Evolutionary conservation across 2,888 invertebrate species (phyloP).

Genomic region (Falcaria lacertinaria): DNA sequence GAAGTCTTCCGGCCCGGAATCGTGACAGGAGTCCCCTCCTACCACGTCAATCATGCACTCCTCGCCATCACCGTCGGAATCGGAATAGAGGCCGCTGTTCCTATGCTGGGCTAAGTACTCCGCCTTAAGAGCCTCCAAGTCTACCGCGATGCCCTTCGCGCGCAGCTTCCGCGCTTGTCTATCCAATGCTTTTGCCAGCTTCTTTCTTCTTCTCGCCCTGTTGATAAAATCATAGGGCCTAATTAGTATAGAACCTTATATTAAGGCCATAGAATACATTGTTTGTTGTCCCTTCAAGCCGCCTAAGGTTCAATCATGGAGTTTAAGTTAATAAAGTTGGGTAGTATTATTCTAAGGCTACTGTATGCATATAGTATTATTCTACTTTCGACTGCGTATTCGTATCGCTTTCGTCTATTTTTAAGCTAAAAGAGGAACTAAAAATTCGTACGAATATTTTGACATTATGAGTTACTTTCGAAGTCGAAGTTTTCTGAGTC

Average conservation of each 20-base stretch:
- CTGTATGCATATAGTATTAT: too few relatives aligned
- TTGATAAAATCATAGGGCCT: constrained; percentile 69
- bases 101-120: constrained; percentile 91
- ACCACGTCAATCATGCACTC: constrained; percentile 91
- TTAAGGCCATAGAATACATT: constrained; percentile 8
- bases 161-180: constrained; percentile 95
- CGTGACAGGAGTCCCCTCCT: constrained; percentile 88
- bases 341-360: too few relatives aligned
- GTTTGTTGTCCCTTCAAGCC: neutral
- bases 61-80: constrained; percentile 82
- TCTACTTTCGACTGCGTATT: too few relatives aligned
- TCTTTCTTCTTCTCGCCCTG: constrained; percentile 92
- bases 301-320: too few relatives aligned
- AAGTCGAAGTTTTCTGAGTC: too few relatives aligned
- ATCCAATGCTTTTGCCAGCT: constrained; percentile 94
- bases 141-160: constrained; percentile 93
- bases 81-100: constrained; percentile 79
- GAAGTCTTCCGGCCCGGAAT: constrained; percentile 82
- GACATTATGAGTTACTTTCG: too few relatives aligned
- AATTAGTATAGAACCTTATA: constrained; percentile 75
- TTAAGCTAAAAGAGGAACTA: too few relatives aligned
- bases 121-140: constrained; percentile 89
- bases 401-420: too few relatives aligned
- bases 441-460: too few relatives aligned
- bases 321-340: too few relatives aligned